A percentile compares a stretch with the other conserved stretches of the same genome.
Evolutionary conservation across 2,888 invertebrate species (phyloP).

Genomic region (Thumatha senex): DNA sequence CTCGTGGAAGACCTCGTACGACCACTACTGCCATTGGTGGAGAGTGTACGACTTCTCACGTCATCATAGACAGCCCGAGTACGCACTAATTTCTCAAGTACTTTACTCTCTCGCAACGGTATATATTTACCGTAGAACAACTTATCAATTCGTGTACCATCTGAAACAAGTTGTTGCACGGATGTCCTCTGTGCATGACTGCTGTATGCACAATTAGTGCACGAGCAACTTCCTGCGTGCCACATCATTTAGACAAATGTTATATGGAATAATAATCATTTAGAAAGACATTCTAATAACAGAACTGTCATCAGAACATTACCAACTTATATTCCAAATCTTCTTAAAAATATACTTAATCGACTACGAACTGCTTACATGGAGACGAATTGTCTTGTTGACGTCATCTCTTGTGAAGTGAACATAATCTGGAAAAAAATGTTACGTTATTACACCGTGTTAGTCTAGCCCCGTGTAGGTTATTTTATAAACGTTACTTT

Average conservation of each 20-base stretch:
- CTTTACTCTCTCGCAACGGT: constrained; percentile 50
- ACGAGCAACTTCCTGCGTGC: constrained; percentile 36
- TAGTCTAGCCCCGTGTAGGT: neutral
- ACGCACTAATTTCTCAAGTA: constrained; percentile 50
- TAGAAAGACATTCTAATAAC: constrained; percentile 5
- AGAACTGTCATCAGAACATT: constrained; percentile 3
- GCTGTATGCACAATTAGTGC: constrained; percentile 41
- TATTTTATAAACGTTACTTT: too few relatives aligned
- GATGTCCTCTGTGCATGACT: constrained; percentile 17
- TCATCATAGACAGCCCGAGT: constrained; percentile 55
- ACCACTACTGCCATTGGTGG: constrained; percentile 36
- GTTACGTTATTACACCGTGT: neutral
- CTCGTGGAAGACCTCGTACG: constrained; percentile 27
- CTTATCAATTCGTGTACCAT: constrained; percentile 42
- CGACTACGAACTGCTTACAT: neutral
- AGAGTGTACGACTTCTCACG: constrained; percentile 45
- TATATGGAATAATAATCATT: neutral
- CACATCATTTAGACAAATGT: constrained; percentile 16
- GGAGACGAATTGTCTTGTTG: constrained; percentile 11
- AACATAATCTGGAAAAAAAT: constrained; percentile 20
- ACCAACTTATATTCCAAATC: constrained; percentile 16
- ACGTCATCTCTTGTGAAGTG: constrained; percentile 12
- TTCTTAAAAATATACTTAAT: neutral
- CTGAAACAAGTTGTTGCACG: constrained; percentile 15
- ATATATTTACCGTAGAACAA: constrained; percentile 50